Evolutionary conservation across 2,113 vertebrate species (phyloP).

Genomic region (Elaphurus davidianus): DNA sequence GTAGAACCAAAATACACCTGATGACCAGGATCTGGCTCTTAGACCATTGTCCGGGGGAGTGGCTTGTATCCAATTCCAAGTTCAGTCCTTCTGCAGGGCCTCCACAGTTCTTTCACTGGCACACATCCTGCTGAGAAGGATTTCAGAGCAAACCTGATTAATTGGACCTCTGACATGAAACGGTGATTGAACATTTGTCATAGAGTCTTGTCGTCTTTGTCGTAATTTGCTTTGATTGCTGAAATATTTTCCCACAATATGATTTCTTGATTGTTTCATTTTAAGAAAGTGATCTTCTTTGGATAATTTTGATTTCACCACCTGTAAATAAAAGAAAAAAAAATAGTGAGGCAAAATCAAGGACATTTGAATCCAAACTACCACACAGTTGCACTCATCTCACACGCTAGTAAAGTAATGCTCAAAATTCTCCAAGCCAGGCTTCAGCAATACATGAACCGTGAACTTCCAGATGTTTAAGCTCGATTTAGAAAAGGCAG

Average conservation of each 20-base stretch:
- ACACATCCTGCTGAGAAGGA: conserved; percentile 95
- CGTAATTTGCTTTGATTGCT: conserved; percentile 68
- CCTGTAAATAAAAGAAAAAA: conserved; percentile 82
- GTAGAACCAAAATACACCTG: conserved; percentile 6
- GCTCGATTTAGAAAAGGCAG: not conserved
- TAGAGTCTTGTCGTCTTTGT: conserved; percentile 68
- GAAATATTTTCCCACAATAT: conserved; percentile 76
- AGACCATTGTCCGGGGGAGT: not conserved
- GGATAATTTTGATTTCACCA: conserved; percentile 86
- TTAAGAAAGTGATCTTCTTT: conserved; percentile 77
- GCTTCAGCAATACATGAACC: not conserved
- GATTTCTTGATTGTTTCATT: conserved; percentile 80
- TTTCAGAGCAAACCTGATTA: conserved; percentile 96
- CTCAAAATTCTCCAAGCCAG: not conserved
- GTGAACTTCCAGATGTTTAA: not conserved
- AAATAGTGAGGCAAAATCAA: not conserved
- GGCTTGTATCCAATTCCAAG: not conserved
- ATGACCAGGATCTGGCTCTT: conserved; percentile 34
- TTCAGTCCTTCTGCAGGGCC: conserved; percentile 36
- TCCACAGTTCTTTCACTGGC: conserved; percentile 57
- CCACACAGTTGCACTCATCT: fast-evolving
- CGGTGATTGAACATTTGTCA: conserved; percentile 77
- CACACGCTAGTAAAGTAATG: not conserved
- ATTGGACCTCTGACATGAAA: conserved; percentile 94
- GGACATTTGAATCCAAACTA: not conserved